phyloP scores from a whole-genome alignment of 2,888 invertebrate species.

The Rotaria socialis region DNA sequence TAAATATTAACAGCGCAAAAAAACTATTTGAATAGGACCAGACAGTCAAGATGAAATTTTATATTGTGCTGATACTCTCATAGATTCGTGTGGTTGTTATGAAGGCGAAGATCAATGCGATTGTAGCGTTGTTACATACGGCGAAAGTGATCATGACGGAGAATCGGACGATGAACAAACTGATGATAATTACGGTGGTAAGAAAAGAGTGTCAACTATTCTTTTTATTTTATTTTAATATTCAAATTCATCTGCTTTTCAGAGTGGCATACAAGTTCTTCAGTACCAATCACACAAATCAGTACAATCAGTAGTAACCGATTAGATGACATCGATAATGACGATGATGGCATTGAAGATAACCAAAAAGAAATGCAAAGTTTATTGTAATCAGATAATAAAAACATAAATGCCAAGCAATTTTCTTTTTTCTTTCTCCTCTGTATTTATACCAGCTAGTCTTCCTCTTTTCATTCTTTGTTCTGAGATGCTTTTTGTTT shows the following conservation, averaged over 20 bases:
- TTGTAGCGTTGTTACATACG: conserved; percentile 16
- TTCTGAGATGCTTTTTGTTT: not conserved
- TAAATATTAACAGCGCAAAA: not conserved
- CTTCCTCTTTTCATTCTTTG: not conserved
- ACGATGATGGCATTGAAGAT: not conserved
- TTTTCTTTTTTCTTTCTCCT: not conserved
- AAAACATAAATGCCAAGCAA: not conserved
- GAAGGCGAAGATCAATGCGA: conserved; percentile 26
- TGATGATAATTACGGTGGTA: conserved; percentile 29
- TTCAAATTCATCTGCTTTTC: not conserved
- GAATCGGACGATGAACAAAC: conserved; percentile 14
- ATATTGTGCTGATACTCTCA: conserved; percentile 23
- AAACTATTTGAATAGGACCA: not conserved
- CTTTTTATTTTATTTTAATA: not conserved
- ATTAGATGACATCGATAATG: not conserved
- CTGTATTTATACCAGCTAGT: not conserved
- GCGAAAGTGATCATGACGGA: not conserved
- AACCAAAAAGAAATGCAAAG: conserved; percentile 34
- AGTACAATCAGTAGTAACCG: not conserved
- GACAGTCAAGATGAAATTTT: conserved; percentile 25
- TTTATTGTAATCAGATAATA: not conserved
- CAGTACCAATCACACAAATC: not conserved
- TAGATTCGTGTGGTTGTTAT: conserved; percentile 9
- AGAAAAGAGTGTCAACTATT: not conserved
- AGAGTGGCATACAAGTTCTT: conserved; percentile 33